phyloP scores from a whole-genome alignment of 2,113 vertebrate species.

The Delphinus delphis region DNA sequence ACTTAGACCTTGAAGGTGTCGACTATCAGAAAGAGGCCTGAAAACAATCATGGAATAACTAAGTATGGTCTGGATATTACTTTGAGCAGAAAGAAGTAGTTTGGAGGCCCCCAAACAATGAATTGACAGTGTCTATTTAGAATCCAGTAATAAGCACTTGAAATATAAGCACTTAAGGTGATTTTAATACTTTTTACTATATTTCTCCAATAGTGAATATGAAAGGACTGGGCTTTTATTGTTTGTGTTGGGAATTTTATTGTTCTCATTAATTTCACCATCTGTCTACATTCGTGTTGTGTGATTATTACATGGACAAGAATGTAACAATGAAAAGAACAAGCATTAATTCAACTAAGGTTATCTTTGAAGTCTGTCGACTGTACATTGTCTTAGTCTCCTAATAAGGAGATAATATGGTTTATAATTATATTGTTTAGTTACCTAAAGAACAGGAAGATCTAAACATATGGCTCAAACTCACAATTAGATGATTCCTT shows the following conservation, averaged over 20 bases:
- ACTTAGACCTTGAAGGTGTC: neutral
- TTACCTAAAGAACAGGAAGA: constrained; percentile 14
- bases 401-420: neutral
- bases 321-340: neutral
- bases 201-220: constrained; percentile 2
- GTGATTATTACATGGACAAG: neutral
- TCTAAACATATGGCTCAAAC: constrained; percentile 39
- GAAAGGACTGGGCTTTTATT: neutral
- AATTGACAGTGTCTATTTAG: neutral
- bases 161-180: neutral
- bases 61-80: neutral
- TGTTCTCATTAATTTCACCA: neutral
- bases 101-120: neutral
- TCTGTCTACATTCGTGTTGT: neutral
- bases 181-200: neutral
- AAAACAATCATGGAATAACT: neutral
- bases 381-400: neutral
- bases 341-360: neutral
- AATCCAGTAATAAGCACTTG: neutral
- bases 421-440: constrained; percentile 15
- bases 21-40: neutral
- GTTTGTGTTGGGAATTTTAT: neutral
- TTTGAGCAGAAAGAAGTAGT: neutral
- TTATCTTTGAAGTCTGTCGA: constrained; percentile 24
- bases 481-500: constrained; percentile 36